Base-by-base conservation (phyloP, 2,113 vertebrate genomes). In the Microtus montanus region DNA sequence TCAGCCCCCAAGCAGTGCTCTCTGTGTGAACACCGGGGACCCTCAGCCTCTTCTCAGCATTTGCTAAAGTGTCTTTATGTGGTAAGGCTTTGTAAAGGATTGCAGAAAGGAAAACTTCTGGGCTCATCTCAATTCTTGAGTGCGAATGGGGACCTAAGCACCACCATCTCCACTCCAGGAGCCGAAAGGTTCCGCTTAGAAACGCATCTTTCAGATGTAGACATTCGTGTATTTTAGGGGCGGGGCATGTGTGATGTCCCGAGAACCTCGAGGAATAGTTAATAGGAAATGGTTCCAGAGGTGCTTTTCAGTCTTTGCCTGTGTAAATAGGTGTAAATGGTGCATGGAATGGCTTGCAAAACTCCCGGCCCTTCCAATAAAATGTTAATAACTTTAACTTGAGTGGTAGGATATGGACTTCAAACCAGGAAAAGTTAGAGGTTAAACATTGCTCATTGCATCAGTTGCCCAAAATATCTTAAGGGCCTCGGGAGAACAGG, bases 311-410 rank as follows among this genome's bases (percentile, higher is more conserved):
- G 86, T 68, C 15, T n/a, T 93, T 80, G 52, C 5, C 93, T 84
- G 85, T 92, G 85, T 91, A 89, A 73, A n/a, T 66, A 44, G 85
- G 41, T 64, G 6, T 78, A 63, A 80, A 90, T 86, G 41, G 15
- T 90, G 0, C 44, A 12, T 87, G 35, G 58, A 61, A 68, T 33
- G 58, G 84, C 61, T 44, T 85, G 44, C 41, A 38, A 44, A 89
- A 64, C 74, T 63, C 26, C 19, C 61, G 26, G 15, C 6, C 80
- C 44, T 63, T 63, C 28, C 41, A 63, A 44, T 86, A 71, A 94
- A 96, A 96, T 74, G 70, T 61, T 80, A 87, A 63, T 41, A 58
- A 87, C 38, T 89, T 93, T 71, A 35, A 9, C 91, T 94, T 92
- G 80, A 58, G 54, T 26, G 44, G 38, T 82, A 82, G 77, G 38